Base-by-base conservation (phyloP, 2,888 invertebrate species). In the Trypoxylon attenuatum region DNA sequence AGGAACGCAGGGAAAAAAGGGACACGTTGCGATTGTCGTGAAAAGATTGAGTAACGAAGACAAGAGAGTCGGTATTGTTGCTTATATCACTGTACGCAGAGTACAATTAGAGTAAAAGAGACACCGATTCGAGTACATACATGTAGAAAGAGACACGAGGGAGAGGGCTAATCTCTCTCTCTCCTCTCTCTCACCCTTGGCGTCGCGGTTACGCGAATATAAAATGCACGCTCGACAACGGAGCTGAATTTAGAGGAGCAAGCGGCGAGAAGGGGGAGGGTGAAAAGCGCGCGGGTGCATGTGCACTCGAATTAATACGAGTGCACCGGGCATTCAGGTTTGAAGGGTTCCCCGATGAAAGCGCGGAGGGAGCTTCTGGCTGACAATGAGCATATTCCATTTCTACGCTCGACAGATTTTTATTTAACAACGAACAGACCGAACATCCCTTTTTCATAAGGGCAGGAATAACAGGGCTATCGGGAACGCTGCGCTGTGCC, bases 321-420 rank as follows among this genome's bases (percentile, higher is more conserved):
- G 62, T 42, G 57, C 52, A 29, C 18, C 39, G 23, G 38, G 71
- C 53, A 60, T 60, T 66, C 62, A 55, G 57, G 63, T 58, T 57
- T 66, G 56, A 61, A 58, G 51, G 27, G 54, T n/a, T n/a, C n/a
- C n/a, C 25, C 57, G 56, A 67, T 71, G 63, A 58, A 74, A 71
- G 67, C 47, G 23, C 29, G 56, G 42, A 46, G 46, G 59, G 47
- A 19, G 46, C 49, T 55, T n/a, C 51, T 38, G 39, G 25, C 15
- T 42, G 61, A 59, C 71, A 72, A 73, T 65, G 61, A 69, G 50
- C 43, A 51, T 71, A 60, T 71, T 71, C 71, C 63, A 71, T 67
- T 73, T 67, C 60, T 50, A 39, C 56, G 57, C 42, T 63, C 47
- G 27, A 29, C 29, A 42, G 59, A 66, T 56, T 63, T 71, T 73